Percentiles rank a stretch among this genome's conserved stretches.
phyloP scores from a whole-genome alignment of 2,797 vertebrate species.

The Falco cherrug region DNA sequence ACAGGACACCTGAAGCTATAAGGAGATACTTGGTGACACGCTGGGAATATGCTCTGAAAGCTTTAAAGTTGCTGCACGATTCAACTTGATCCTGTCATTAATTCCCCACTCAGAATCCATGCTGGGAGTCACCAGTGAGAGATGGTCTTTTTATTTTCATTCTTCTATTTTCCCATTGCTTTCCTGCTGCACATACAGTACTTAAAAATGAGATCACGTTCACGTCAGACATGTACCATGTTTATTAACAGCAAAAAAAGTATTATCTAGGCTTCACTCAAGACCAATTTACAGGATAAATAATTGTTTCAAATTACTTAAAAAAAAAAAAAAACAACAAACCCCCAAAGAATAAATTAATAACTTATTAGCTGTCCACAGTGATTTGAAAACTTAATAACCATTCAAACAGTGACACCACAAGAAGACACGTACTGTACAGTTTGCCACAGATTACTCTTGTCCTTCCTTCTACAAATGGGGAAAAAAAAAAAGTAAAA shows the following conservation, averaged over 20 bases:
- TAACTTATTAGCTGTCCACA: constrained; percentile 95
- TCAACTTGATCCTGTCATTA: neutral
- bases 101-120: neutral
- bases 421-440: constrained; percentile 72
- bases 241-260: constrained; percentile 77
- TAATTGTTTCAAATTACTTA: constrained; percentile 75
- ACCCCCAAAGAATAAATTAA: constrained; percentile 93
- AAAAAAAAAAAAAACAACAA: constrained; percentile 68
- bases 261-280: constrained; percentile 68
- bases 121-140: constrained; percentile 17
- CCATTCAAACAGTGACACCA: constrained; percentile 75
- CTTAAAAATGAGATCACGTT: constrained; percentile 69
- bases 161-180: constrained; percentile 62
- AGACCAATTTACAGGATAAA: constrained; percentile 77
- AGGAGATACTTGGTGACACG: neutral
- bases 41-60: neutral
- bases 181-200: constrained; percentile 50
- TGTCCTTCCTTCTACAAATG: constrained; percentile 62
- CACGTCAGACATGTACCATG: constrained; percentile 73
- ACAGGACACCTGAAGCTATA: neutral
- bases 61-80: neutral
- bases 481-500: constrained; percentile 6
- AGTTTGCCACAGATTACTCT: constrained; percentile 65
- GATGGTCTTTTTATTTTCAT: neutral
- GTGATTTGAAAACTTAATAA: constrained; percentile 81